phyloP scores from a whole-genome alignment of 2,888 invertebrate genomes.

The Ectobius pallidus region DNA sequence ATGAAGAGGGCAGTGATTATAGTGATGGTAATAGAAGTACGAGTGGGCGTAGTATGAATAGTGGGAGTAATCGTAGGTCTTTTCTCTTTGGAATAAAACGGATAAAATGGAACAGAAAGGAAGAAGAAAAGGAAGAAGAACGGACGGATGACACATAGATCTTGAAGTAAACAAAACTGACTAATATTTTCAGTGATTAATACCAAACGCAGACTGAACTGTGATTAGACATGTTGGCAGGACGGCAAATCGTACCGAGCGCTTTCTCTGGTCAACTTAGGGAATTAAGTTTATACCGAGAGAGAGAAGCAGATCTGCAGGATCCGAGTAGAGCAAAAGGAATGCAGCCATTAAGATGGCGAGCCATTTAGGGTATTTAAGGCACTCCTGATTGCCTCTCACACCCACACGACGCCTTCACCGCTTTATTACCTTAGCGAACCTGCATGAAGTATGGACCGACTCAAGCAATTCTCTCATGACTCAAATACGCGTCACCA shows the following conservation, averaged over 20 bases:
- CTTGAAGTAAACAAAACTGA: too few species aligned
- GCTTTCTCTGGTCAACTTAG: conserved; percentile 33
- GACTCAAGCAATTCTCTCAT: background rate
- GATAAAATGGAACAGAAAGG: too few species aligned
- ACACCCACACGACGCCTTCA: background rate
- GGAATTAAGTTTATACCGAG: conserved; percentile 40
- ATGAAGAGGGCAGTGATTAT: too few species aligned
- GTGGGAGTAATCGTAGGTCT: too few species aligned
- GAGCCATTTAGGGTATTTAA: conserved; percentile 52
- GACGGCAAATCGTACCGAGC: conserved; percentile 10
- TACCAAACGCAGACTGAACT: too few species aligned
- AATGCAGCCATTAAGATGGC: conserved; percentile 48
- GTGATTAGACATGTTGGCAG: background rate
- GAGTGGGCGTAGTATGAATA: too few species aligned
- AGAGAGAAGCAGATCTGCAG: background rate
- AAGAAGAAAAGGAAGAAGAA: too few species aligned
- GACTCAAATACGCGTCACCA: background rate
- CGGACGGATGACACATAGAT: too few species aligned
- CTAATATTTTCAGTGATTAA: too few species aligned
- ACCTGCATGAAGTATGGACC: background rate
- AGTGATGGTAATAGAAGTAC: too few species aligned
- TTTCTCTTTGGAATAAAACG: too few species aligned
- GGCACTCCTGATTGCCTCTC: conserved; percentile 39
- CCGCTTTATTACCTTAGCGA: conserved; percentile 18
- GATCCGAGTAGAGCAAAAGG: conserved; percentile 29